phyloP scores from a whole-genome alignment of 2,888 invertebrate genomes.

The Heliconius sara region DNA sequence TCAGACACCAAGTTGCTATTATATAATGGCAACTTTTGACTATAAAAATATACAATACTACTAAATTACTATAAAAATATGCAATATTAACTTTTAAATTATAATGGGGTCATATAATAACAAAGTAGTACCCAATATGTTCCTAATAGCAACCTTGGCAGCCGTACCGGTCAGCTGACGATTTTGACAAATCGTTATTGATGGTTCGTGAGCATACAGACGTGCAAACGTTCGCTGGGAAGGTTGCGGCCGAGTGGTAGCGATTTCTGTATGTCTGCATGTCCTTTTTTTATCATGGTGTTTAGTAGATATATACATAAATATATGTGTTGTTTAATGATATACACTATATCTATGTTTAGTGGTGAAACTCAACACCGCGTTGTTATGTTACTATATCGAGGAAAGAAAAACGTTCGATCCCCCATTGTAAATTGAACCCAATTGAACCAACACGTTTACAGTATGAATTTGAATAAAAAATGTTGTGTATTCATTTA shows the following conservation, averaged over 20 bases:
- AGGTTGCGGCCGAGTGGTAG: conserved; percentile 24
- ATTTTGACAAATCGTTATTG: conserved; percentile 73
- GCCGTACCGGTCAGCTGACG: conserved; percentile 49
- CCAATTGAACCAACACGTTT: background rate
- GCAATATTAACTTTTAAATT: background rate
- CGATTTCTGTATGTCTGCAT: conserved; percentile 1
- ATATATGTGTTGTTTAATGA: background rate
- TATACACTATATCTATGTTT: background rate
- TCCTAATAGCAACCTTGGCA: conserved; percentile 37
- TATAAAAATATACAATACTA: background rate
- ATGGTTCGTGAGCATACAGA: conserved; percentile 51
- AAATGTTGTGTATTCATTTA: too few species aligned
- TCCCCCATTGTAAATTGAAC: background rate
- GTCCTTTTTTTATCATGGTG: background rate
- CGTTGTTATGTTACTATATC: background rate
- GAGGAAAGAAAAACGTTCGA: background rate
- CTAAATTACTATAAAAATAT: background rate
- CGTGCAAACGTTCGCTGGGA: conserved; percentile 27
- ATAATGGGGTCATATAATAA: background rate
- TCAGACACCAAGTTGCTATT: too few species aligned
- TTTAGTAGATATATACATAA: background rate
- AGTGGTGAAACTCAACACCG: too few species aligned
- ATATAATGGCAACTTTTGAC: background rate
- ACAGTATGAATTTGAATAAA: too few species aligned
- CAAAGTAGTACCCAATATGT: background rate